phyloP scores from a whole-genome alignment of 2,797 vertebrate genomes.

The Smutsia gigantea region DNA sequence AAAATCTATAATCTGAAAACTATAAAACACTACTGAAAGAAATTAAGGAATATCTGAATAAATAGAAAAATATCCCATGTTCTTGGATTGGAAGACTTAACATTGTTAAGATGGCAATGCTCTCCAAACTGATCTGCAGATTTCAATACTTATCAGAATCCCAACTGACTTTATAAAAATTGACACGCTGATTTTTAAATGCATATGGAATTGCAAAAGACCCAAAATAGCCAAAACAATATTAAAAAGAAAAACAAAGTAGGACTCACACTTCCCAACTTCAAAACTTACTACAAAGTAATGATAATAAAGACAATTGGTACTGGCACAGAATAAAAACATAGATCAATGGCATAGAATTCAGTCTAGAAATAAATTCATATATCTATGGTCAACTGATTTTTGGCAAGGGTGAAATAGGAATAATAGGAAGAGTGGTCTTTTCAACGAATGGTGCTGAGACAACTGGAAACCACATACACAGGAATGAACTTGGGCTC shows the following conservation, averaged over 20 bases:
- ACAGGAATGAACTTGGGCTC: background rate
- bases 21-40: background rate
- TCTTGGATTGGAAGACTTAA: background rate
- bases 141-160: background rate
- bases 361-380: background rate
- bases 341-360: background rate
- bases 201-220: background rate
- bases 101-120: background rate
- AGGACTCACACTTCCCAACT: background rate
- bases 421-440: background rate
- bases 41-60: background rate
- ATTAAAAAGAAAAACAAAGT: background rate
- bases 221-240: background rate
- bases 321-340: background rate
- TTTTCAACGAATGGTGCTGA: background rate
- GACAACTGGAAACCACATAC: background rate
- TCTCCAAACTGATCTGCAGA: background rate
- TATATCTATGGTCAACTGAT: background rate
- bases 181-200: background rate
- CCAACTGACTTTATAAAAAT: background rate
- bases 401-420: background rate
- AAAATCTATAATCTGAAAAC: background rate
- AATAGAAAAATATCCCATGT: background rate
- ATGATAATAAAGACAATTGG: background rate
- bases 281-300: background rate